Conservation (phyloP, 2,113 vertebrate genomes). For the Alces alces region DNA sequence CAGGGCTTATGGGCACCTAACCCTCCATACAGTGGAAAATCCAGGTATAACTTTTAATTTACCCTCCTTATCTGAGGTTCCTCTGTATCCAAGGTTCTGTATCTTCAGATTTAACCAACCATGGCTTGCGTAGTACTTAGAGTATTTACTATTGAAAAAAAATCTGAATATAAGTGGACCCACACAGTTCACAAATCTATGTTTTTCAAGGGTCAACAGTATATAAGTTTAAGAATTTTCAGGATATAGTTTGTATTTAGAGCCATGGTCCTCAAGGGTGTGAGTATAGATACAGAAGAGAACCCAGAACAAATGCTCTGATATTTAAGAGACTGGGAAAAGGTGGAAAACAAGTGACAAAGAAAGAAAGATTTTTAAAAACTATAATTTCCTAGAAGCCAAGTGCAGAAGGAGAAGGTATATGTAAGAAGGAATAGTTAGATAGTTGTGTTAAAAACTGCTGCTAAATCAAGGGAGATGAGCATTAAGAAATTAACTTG, state of each 20-base stretch:
- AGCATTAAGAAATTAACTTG: not conserved
- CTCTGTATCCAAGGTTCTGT: not conserved
- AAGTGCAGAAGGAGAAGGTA: not conserved
- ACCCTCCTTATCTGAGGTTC: not conserved
- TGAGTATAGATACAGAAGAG: not conserved
- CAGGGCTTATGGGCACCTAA: not conserved
- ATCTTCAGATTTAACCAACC: not conserved
- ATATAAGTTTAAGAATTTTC: not conserved
- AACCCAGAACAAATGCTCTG: not conserved
- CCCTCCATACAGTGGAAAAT: not conserved
- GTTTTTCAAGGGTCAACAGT: not conserved
- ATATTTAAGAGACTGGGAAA: not conserved
- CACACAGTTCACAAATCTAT: not conserved
- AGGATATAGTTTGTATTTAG: not conserved
- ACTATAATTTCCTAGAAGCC: not conserved
- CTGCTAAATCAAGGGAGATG: not conserved
- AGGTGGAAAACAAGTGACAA: not conserved
- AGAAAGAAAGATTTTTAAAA: slow-evolving; percentile 4
- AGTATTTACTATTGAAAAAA: not conserved
- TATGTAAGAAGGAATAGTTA: not conserved
- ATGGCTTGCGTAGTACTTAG: not conserved
- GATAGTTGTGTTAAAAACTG: not conserved
- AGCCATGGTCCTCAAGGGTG: not conserved
- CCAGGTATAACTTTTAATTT: not conserved
- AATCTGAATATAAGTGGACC: not conserved